Conservation (phyloP, 2,797 vertebrate species). For the Acanthurus leucopareius region DNA sequence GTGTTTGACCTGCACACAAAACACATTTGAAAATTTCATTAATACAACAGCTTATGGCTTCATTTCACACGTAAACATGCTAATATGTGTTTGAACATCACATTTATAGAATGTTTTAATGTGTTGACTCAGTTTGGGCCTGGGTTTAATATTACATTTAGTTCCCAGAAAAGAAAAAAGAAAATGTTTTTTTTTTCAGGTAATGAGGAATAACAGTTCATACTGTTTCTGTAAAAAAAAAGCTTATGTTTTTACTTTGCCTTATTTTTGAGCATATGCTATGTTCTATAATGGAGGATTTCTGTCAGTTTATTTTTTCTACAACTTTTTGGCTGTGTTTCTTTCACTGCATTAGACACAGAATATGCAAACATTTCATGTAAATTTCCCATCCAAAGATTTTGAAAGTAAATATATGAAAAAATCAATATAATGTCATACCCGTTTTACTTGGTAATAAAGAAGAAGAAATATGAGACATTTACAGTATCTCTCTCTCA, state of each 20-base stretch:
- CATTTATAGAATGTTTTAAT: slow-evolving; percentile 59
- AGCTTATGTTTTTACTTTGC: slow-evolving; percentile 72
- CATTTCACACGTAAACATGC: slow-evolving; percentile 35
- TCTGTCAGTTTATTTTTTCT: slow-evolving; percentile 73
- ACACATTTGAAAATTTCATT: slow-evolving; percentile 30
- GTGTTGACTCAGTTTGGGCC: slow-evolving; percentile 62
- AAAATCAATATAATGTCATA: slow-evolving; percentile 87
- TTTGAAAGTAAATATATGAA: slow-evolving; percentile 87
- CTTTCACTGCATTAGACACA: slow-evolving; percentile 81
- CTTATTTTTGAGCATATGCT: slow-evolving; percentile 66
- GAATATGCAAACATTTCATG: slow-evolving; percentile 94
- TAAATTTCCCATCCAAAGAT: slow-evolving; percentile 88
- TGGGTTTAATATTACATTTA: slow-evolving; percentile 50
- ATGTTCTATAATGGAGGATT: slow-evolving; percentile 48
- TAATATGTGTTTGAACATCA: slow-evolving; percentile 57
- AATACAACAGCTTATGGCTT: slow-evolving; percentile 39
- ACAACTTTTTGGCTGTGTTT: slow-evolving; percentile 73
- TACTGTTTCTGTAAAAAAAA: slow-evolving; percentile 49
- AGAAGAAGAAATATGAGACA: slow-evolving; percentile 80
- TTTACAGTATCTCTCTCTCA: slow-evolving; percentile 27
- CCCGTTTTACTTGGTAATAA: slow-evolving; percentile 91
- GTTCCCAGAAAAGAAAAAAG: slow-evolving; percentile 30
- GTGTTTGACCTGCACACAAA: slow-evolving; percentile 68
- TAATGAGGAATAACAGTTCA: slow-evolving; percentile 18
- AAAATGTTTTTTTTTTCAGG: slow-evolving; percentile 37